phyloP scores from a whole-genome alignment of 2,888 invertebrate species.

The Sinohyriopsis cumingii region DNA sequence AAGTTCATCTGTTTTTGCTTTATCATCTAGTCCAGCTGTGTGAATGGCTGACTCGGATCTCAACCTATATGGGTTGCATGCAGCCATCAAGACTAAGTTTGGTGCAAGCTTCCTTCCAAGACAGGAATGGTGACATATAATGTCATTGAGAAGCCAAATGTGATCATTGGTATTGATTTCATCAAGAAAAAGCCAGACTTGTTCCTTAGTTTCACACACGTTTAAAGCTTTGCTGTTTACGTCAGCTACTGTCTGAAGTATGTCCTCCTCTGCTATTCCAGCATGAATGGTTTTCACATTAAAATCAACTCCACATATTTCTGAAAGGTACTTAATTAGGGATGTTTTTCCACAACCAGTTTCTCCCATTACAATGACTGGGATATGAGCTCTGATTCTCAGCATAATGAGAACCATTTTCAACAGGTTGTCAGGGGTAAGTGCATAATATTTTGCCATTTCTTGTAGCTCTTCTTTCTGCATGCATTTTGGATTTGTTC shows the following conservation, averaged over 20 bases:
- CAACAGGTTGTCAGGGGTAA: slow-evolving; percentile 52
- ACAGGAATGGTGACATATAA: slow-evolving; percentile 43
- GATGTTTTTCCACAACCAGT: slow-evolving; percentile 61
- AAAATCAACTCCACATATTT: slow-evolving; percentile 38
- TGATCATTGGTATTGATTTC: slow-evolving; percentile 55
- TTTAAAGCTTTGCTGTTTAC: slow-evolving; percentile 21
- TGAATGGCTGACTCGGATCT: slow-evolving; percentile 30
- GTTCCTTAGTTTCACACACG: background rate
- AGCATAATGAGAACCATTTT: slow-evolving; percentile 52
- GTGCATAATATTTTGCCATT: slow-evolving; percentile 35
- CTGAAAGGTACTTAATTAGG: slow-evolving; percentile 43
- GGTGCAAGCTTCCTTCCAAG: slow-evolving; percentile 36
- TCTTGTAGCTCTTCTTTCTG: slow-evolving; percentile 6
- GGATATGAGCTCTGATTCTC: slow-evolving; percentile 41
- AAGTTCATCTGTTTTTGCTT: slow-evolving; percentile 43
- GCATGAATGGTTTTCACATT: slow-evolving; percentile 51
- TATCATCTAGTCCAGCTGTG: slow-evolving; percentile 45
- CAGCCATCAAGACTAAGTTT: slow-evolving; percentile 45
- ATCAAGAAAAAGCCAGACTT: slow-evolving; percentile 52
- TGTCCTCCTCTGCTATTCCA: slow-evolving; percentile 31
- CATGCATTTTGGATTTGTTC: slow-evolving; percentile 20
- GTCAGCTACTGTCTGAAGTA: slow-evolving; percentile 21
- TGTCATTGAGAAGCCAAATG: slow-evolving; percentile 41
- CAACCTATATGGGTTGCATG: slow-evolving; percentile 54
- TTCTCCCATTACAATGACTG: slow-evolving; percentile 56